Evolutionary conservation across 2,113 vertebrate genomes (phyloP).

Genomic region (Galbula dea): DNA sequence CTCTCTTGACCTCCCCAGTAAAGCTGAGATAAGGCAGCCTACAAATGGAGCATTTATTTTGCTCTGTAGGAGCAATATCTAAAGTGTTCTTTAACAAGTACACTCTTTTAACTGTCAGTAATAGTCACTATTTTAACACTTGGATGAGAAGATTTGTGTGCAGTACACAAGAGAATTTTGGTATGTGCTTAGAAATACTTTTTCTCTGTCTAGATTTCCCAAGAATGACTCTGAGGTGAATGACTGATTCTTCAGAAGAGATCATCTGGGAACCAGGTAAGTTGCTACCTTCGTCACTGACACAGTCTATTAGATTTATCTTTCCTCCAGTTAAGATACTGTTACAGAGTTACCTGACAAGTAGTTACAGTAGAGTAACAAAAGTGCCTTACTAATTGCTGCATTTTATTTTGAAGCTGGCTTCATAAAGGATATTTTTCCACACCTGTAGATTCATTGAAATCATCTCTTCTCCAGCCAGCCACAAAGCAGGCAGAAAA

Average conservation of each 20-base stretch:
- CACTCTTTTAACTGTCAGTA: background rate
- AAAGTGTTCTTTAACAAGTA: background rate
- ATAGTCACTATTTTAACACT: background rate
- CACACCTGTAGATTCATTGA: background rate
- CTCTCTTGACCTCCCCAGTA: conserved; percentile 5
- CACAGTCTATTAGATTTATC: background rate
- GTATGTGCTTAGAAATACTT: conserved; percentile 18
- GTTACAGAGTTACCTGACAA: background rate
- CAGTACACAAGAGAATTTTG: background rate
- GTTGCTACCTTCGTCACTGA: background rate
- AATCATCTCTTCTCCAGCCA: background rate
- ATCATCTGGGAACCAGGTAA: conserved; percentile 4
- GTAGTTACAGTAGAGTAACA: background rate
- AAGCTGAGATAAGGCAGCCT: conserved; percentile 54
- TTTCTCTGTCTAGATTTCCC: background rate
- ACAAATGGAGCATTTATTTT: background rate
- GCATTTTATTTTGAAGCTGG: background rate
- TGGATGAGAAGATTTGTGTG: conserved; percentile 40
- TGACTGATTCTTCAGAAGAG: background rate
- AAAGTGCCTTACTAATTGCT: background rate
- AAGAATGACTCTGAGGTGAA: conserved; percentile 19
- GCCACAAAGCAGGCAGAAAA: background rate
- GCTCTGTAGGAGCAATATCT: background rate
- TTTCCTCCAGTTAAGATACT: background rate
- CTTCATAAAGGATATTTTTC: background rate